Percentiles rank a stretch among this genome's conserved stretches.
These are phyloP conservation scores for Ichneumoninae sp. DNA, from an alignment of 2,888 invertebrate species.

Conservation along the genomic window DNA sequence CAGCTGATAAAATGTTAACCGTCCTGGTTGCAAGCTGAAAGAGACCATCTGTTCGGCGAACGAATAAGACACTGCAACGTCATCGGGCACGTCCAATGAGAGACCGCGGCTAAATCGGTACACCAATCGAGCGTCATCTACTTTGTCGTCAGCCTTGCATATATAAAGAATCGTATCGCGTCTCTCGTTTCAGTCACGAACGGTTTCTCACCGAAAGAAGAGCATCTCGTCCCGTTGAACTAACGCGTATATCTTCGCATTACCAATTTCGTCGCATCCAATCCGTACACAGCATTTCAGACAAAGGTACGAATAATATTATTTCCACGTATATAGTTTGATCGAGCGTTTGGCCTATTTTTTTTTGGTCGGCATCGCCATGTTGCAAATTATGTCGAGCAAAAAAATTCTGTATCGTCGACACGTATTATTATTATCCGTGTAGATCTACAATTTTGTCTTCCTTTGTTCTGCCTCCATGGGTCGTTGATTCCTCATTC, in stretches of 20 bases:
- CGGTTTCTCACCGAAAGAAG: conserved; percentile 11
- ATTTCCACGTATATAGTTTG: not conserved
- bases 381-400: not conserved
- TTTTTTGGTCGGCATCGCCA: not conserved
- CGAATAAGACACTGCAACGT: conserved; percentile 70
- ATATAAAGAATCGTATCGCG: conserved; percentile 48
- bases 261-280: conserved; percentile 34
- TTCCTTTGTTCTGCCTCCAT: conserved; percentile 51
- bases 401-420: not conserved
- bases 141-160: conserved; percentile 44
- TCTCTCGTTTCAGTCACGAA: conserved; percentile 50
- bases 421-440: not conserved
- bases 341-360: not conserved
- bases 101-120: conserved; percentile 51
- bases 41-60: conserved; percentile 66
- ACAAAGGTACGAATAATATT: conserved; percentile 9
- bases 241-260: conserved; percentile 2
- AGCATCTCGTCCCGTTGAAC: conserved; percentile 10
- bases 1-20: not conserved
- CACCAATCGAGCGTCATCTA: conserved; percentile 58
- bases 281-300: conserved; percentile 37
- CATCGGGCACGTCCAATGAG: conserved; percentile 68
- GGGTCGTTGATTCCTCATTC: conserved; percentile 53
- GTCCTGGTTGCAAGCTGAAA: conserved; percentile 22
- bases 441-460: not conserved